Conservation (phyloP, 2,888 invertebrate species). For the Drosophila lacicola region DNA sequence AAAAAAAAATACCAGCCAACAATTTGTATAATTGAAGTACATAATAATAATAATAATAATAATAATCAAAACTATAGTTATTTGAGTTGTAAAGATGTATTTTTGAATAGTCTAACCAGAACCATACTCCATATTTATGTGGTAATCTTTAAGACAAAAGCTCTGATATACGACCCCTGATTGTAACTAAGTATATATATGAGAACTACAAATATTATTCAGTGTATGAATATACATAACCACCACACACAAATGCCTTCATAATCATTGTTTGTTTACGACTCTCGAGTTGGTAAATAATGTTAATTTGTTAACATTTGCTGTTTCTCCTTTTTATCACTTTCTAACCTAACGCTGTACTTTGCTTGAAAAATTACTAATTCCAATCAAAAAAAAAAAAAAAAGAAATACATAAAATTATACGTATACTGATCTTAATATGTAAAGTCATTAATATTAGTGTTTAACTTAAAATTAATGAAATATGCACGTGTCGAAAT, state of each 20-base stretch:
- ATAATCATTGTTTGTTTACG: slow-evolving; percentile 14
- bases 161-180: slow-evolving; percentile 9
- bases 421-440: slow-evolving; percentile 23
- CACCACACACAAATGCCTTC: slow-evolving; percentile 12
- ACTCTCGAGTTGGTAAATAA: not conserved
- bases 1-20: not conserved
- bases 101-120: slow-evolving; percentile 2
- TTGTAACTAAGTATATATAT: slow-evolving; percentile 6
- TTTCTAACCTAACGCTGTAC: slow-evolving; percentile 48
- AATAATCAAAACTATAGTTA: not conserved
- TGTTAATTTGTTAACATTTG: slow-evolving; percentile 12
- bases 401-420: slow-evolving; percentile 13
- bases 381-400: slow-evolving; percentile 26
- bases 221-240: too few relatives aligned
- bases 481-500: slow-evolving; percentile 54
- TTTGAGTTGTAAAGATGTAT: too few relatives aligned
- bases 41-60: not conserved
- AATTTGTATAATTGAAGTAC: not conserved
- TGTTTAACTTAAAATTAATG: slow-evolving; percentile 58
- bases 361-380: slow-evolving; percentile 53
- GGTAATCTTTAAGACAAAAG: slow-evolving; percentile 2
- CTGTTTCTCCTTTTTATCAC: slow-evolving; percentile 9
- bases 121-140: slow-evolving; percentile 3
- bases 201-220: too few relatives aligned
- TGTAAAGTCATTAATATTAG: slow-evolving; percentile 50